Base-by-base conservation (phyloP, 1,140 invertebrate species). In the Chionoecetes opilio region DNA sequence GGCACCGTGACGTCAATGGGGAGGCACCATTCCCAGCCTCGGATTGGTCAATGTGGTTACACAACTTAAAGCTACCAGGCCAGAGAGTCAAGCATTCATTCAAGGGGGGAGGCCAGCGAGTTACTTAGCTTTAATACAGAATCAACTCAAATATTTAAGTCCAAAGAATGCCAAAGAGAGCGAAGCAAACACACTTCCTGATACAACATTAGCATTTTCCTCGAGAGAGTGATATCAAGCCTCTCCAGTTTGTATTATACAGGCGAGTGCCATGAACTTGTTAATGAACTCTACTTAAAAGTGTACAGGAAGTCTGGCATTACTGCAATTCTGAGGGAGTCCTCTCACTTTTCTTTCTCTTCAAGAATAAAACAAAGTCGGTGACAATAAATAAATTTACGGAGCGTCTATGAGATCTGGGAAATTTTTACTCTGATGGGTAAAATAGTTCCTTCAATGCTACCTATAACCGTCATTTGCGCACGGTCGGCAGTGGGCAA, bases 1-100 rank as follows among this genome's bases (percentile, higher is more conserved):
- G 31, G 89, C 3, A 34, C 32, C n/a, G 38, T 37, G 91, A 89
- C 91, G 88, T 88, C 91, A 35, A 94, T 91, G 63, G 93, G 93
- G 89, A 75, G 82, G 82, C 85, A 75, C 86, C 11, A 8, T 53
- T 35, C 14, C 38, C 8, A 37, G 32, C 0, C 34, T 38, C n/a
- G 31, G 32, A 82, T 93, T 88, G 93, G 93, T 9, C 38, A 84
- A 84, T 9, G 29, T 26, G 63, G 14, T 14, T 82, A 82, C 34
- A 35, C 63, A 75, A 75, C 3, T 75, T 75, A 75, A 75, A 75
- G 63, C 63, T 75, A 75, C 21, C 63, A 3, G 63, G 63, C 21
- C 63, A 75, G 63, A n/a, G 63, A 21, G 63, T 75, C 21, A n/a
- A 75, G 63, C 63, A 6, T 21, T 26, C 63, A 75, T 75, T 75